These are phyloP conservation scores for Nyctereutes procyonoides DNA, from an alignment of 2,113 vertebrate genomes.

Conservation along the genomic window DNA sequence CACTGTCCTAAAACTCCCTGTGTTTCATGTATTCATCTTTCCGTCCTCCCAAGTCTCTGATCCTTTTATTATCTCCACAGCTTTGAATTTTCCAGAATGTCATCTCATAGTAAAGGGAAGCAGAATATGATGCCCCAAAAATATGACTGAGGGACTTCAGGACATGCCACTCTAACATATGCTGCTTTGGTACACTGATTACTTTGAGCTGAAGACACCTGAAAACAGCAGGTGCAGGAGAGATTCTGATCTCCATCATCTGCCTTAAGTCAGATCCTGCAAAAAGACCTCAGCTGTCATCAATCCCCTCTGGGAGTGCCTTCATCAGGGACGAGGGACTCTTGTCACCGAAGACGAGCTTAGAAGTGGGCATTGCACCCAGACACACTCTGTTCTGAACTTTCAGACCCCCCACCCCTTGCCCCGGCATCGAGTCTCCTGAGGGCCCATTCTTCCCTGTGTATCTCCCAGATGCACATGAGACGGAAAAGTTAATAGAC, in stretches of 20 bases:
- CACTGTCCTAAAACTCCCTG: not conserved
- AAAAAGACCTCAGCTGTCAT: not conserved
- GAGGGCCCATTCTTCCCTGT: not conserved
- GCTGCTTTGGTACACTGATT: not conserved
- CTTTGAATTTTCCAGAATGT: not conserved
- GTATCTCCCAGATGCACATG: not conserved
- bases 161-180: not conserved
- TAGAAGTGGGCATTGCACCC: not conserved
- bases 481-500: not conserved
- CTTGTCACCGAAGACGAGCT: not conserved
- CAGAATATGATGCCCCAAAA: not conserved
- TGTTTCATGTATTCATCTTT: not conserved
- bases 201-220: not conserved
- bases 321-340: not conserved
- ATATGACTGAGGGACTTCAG: not conserved
- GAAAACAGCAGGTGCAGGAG: not conserved
- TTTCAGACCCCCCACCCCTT: not conserved
- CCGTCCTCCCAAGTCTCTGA: no score
- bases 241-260: not conserved
- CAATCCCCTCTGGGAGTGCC: not conserved
- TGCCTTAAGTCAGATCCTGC: not conserved
- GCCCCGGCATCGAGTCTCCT: not conserved
- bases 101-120: not conserved
- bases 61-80: not conserved
- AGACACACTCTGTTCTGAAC: not conserved